Percentiles rank a stretch among this genome's conserved stretches.
Evolutionary conservation across 2,888 invertebrate species (phyloP).

Genomic region (Lithodes maja): DNA sequence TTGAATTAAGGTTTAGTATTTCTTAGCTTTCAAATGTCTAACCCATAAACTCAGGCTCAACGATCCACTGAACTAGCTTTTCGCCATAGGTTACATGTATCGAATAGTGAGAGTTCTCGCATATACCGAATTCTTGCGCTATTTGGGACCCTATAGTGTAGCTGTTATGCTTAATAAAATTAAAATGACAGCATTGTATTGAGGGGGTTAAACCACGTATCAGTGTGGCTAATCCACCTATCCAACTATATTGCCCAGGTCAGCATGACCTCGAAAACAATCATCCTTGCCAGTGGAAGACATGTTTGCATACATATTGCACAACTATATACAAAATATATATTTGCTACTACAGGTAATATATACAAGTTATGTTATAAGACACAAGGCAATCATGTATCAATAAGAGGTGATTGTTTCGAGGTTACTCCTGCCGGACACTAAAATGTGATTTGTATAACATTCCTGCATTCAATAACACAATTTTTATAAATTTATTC

Average conservation of each 20-base stretch:
- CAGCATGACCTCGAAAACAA: not conserved
- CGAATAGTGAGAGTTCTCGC: too few relatives aligned
- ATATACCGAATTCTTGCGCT: too few relatives aligned
- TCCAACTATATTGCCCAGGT: not conserved
- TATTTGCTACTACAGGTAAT: constrained; percentile 3
- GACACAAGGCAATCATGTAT: too few relatives aligned
- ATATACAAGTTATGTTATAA: not conserved
- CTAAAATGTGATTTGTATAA: not conserved
- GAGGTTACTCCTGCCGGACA: not conserved
- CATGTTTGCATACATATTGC: not conserved
- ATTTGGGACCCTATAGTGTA: too few relatives aligned
- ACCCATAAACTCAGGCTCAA: too few relatives aligned
- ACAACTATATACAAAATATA: not conserved
- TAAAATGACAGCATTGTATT: too few relatives aligned
- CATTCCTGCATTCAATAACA: not conserved
- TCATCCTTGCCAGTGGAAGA: not conserved
- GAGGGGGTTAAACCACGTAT: not conserved
- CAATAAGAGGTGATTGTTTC: not conserved
- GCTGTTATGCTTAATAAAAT: too few relatives aligned
- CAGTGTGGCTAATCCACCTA: not conserved
- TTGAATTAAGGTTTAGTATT: too few relatives aligned
- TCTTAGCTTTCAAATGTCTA: too few relatives aligned
- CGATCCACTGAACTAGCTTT: too few relatives aligned
- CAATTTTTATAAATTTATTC: not conserved
- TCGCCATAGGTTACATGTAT: too few relatives aligned